Conservation (phyloP, 2,797 vertebrate species). For the Neosilurus hyrtlii region DNA sequence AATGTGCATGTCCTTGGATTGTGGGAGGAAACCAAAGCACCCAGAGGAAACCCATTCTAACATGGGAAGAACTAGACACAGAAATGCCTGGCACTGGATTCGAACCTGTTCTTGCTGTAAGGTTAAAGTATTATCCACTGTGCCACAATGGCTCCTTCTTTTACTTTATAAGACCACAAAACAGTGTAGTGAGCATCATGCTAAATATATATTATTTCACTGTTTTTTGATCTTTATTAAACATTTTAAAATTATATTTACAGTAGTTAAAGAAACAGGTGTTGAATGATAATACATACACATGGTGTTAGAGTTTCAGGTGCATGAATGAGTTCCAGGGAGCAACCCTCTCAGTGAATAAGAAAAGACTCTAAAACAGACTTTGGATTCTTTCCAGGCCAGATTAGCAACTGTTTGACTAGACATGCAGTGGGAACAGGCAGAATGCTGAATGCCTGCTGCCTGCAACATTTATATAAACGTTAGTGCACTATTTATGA, state of each 20-base stretch:
- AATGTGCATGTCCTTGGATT: no score
- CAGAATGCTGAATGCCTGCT: slow-evolving; percentile 63
- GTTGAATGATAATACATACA: not conserved
- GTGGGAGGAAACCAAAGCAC: no score
- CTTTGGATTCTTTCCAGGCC: slow-evolving; percentile 23
- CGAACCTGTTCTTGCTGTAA: no score
- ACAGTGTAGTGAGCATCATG: not conserved
- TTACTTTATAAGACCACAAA: not conserved
- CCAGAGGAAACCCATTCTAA: no score
- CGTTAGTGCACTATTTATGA: slow-evolving; percentile 80
- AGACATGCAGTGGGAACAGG: slow-evolving; percentile 39
- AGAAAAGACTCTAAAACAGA: slow-evolving; percentile 22
- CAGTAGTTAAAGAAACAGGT: not conserved
- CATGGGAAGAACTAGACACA: no score
- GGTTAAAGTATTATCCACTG: no score
- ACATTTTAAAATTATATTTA: not conserved
- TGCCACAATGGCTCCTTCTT: no score
- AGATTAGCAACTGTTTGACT: slow-evolving; percentile 37
- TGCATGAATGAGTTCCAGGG: slow-evolving; percentile 14
- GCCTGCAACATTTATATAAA: slow-evolving; percentile 69
- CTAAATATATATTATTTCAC: not conserved
- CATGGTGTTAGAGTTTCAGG: slow-evolving; percentile 44
- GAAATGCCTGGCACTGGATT: no score
- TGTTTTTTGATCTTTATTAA: not conserved
- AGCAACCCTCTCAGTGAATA: slow-evolving; percentile 19